A percentile compares a stretch with the other conserved stretches of the same genome.
Conservation (phyloP, 2,888 invertebrate genomes). For the Blastobasis adustella region DNA sequence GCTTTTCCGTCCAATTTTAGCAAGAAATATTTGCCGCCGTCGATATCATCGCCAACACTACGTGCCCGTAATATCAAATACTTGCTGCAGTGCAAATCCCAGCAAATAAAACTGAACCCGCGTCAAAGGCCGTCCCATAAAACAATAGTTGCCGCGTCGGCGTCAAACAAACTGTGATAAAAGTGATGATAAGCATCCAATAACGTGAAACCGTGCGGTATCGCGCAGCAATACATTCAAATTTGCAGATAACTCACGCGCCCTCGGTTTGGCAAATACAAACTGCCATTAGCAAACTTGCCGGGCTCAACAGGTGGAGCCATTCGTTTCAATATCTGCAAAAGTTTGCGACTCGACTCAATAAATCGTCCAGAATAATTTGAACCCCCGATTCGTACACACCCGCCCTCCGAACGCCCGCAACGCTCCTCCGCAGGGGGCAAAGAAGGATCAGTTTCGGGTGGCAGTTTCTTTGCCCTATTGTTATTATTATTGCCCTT, state of each 20-base stretch:
- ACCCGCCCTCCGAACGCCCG: slow-evolving; percentile 13
- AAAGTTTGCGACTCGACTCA: slow-evolving; percentile 67
- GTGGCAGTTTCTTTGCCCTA: slow-evolving; percentile 53
- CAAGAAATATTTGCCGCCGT: no score
- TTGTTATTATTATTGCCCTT: slow-evolving; percentile 61
- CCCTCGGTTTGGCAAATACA: slow-evolving; percentile 12
- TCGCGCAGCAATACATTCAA: slow-evolving; percentile 6
- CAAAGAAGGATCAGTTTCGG: slow-evolving; percentile 32
- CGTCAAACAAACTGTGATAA: not conserved
- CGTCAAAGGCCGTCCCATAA: no score
- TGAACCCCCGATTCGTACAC: slow-evolving; percentile 20
- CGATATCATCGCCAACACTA: no score
- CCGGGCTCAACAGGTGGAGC: slow-evolving; percentile 66
- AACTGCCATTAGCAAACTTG: slow-evolving; percentile 63
- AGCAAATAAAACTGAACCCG: no score
- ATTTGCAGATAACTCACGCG: slow-evolving; percentile 10
- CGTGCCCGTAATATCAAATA: no score
- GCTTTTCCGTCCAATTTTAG: no score
- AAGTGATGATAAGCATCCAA: slow-evolving; percentile 5
- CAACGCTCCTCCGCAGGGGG: slow-evolving; percentile 16
- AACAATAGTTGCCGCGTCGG: no score
- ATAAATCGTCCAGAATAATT: slow-evolving; percentile 54
- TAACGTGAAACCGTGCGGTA: slow-evolving; percentile 2
- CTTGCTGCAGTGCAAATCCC: no score
- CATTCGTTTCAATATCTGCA: slow-evolving; percentile 72